Evolutionary conservation across 2,888 invertebrate species (phyloP).

Genomic region (Harpalus rubripes): DNA sequence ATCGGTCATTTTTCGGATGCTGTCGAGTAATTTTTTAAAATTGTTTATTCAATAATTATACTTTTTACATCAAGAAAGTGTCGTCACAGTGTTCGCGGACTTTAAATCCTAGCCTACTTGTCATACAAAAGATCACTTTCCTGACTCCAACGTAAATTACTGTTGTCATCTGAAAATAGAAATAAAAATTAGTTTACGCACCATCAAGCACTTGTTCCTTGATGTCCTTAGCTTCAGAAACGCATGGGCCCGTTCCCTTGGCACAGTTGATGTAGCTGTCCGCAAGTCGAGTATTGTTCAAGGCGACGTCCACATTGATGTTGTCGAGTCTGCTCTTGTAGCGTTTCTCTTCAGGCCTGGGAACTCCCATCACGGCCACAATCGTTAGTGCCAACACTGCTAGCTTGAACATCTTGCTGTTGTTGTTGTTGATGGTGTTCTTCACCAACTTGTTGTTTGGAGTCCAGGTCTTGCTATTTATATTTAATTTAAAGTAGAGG

Average conservation of each 20-base stretch:
- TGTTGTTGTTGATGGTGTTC: not conserved
- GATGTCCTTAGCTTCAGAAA: slow-evolving; percentile 83
- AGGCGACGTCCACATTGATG: slow-evolving; percentile 84
- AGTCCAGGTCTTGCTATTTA: slow-evolving; percentile 1
- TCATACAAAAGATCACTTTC: no score
- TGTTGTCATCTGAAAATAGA: no score
- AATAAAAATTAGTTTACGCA: not conserved
- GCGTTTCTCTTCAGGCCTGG: slow-evolving; percentile 70
- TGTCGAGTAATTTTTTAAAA: no score
- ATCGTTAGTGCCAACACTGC: slow-evolving; percentile 68
- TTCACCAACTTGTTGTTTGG: not conserved
- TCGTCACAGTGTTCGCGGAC: no score
- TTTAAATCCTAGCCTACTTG: no score
- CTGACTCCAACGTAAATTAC: no score
- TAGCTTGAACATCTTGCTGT: slow-evolving; percentile 68
- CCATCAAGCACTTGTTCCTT: slow-evolving; percentile 14
- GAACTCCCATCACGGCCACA: slow-evolving; percentile 66
- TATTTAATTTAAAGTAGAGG: slow-evolving; percentile 14
- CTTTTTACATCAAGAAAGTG: no score
- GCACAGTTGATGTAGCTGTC: slow-evolving; percentile 77
- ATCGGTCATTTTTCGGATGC: no score
- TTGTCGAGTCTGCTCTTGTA: slow-evolving; percentile 86
- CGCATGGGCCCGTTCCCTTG: slow-evolving; percentile 83
- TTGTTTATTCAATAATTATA: no score
- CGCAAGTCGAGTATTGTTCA: slow-evolving; percentile 83